phyloP scores from a whole-genome alignment of 2,113 vertebrate species.

The Macquaria australasica region DNA sequence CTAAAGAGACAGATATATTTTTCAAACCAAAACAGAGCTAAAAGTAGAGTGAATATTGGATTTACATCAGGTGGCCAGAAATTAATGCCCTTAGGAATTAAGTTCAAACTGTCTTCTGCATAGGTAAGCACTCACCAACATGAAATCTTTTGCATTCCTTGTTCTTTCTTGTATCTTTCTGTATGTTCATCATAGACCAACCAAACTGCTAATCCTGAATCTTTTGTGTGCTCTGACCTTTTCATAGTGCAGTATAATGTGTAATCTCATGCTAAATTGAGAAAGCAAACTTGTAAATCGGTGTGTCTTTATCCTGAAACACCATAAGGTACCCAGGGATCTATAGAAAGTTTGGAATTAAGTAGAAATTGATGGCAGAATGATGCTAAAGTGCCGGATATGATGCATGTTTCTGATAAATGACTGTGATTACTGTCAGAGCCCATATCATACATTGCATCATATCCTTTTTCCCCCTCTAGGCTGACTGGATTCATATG shows the following conservation, averaged over 20 bases:
- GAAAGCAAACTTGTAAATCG: neutral
- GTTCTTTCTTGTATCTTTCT: neutral
- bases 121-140: neutral
- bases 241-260: neutral
- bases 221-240: neutral
- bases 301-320: neutral
- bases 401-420: conserved; percentile 41
- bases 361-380: conserved; percentile 1
- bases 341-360: neutral
- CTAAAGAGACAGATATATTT: neutral
- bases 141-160: neutral
- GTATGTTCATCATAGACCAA: neutral
- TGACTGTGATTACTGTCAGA: conserved; percentile 25
- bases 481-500: conserved; percentile 44
- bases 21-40: neutral
- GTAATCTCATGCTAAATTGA: neutral
- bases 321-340: neutral
- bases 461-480: conserved; percentile 57
- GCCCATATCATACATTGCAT: conserved; percentile 49
- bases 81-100: too few species aligned
- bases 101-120: neutral
- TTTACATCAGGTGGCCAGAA: neutral
- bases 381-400: conserved; percentile 30
- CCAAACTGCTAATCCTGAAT: neutral
- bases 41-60: neutral